phyloP scores from a whole-genome alignment of 1,140 invertebrate genomes.

The Oncopodura yosiiana region DNA sequence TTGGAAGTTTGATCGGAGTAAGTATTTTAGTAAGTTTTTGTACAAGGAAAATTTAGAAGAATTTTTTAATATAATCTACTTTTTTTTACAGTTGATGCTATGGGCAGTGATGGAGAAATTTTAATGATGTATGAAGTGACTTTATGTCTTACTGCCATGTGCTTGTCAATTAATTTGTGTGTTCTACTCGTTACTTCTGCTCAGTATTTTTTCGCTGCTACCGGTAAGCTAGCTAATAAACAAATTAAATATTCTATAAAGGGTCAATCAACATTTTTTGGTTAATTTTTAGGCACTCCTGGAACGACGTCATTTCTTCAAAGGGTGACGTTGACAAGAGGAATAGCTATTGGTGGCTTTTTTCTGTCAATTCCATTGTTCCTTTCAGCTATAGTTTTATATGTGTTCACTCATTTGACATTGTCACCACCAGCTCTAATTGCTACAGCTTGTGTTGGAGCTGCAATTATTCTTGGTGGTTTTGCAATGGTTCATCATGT shows the following conservation, averaged over 20 bases:
- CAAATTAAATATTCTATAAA: neutral
- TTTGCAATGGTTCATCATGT: conserved; percentile 34
- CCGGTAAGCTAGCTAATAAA: conserved; percentile 21
- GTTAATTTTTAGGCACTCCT: conserved; percentile 23
- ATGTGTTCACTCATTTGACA: conserved; percentile 33
- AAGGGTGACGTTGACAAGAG: conserved; percentile 30
- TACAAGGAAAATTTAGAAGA: neutral
- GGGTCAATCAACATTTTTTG: neutral
- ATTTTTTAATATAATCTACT: neutral
- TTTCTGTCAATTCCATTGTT: conserved; percentile 34
- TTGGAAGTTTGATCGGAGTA: conserved; percentile 25
- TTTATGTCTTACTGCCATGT: conserved; percentile 32
- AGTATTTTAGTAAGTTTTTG: too few species aligned
- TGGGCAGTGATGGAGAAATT: conserved; percentile 16
- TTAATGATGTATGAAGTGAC: conserved; percentile 35
- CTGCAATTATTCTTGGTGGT: conserved; percentile 31
- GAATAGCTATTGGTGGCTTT: conserved; percentile 34
- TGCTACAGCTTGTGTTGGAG: conserved; percentile 23
- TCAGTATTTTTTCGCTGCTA: conserved; percentile 34
- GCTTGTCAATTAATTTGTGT: conserved; percentile 33
- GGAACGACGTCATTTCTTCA: conserved; percentile 32
- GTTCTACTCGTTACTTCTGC: conserved; percentile 34
- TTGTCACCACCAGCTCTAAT: conserved; percentile 30
- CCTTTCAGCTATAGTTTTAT: conserved; percentile 33
- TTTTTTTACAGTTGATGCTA: neutral